These are phyloP conservation scores for Coptodon bakossiorum DNA, from an alignment of 2,113 vertebrate species.

Conservation along the genomic window DNA sequence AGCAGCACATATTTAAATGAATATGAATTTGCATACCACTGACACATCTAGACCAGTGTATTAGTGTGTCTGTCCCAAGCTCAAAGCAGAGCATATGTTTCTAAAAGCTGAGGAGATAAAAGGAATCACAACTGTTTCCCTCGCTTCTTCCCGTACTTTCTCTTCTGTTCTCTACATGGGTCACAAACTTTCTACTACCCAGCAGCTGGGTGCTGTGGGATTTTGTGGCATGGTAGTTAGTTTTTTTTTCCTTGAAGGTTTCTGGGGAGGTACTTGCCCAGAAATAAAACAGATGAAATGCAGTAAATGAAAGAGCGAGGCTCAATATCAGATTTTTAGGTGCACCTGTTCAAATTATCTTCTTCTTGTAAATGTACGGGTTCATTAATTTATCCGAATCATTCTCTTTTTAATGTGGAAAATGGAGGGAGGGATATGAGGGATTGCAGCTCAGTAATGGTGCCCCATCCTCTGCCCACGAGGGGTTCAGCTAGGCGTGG, in stretches of 20 bases:
- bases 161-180: neutral
- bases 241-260: neutral
- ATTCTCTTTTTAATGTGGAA: conserved; percentile 9
- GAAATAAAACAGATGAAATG: conserved; percentile 11
- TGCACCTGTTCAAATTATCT: conserved; percentile 1
- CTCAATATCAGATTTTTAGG: neutral
- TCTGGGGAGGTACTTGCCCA: neutral
- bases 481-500: conserved; percentile 31
- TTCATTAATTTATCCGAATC: conserved; percentile 16
- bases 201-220: neutral
- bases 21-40: conserved; percentile 33
- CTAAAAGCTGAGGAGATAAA: conserved; percentile 1
- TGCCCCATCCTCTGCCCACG: conserved; percentile 22
- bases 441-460: conserved; percentile 51
- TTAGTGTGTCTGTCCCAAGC: neutral
- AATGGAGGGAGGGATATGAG: conserved; percentile 3
- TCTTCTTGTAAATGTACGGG: neutral
- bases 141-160: neutral
- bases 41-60: conserved; percentile 15
- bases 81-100: conserved; percentile 37
- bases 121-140: neutral
- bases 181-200: neutral
- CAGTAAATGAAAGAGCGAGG: neutral
- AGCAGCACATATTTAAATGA: conserved; percentile 49
- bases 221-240: neutral